Base-by-base conservation (phyloP, 2,888 invertebrate species). In the Calliphora vomitoria region DNA sequence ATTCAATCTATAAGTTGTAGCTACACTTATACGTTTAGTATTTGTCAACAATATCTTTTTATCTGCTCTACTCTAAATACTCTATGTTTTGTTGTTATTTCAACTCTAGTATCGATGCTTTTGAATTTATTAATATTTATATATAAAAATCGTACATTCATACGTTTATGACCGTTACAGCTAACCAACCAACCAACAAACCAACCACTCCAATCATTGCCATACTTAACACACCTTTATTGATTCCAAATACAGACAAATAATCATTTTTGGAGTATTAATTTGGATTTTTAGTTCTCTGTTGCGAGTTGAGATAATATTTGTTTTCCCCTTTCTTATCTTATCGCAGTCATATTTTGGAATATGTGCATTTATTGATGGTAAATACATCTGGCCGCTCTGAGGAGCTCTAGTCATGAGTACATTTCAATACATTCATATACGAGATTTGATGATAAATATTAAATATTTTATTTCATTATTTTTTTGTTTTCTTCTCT, bases 291-390 rank as follows among this genome's bases (percentile, higher is more conserved):
- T 76, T 62, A 4, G 35, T 35, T 25, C 53, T 76, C 60, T 41
- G 38, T 41, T 82, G 62, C 75, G 20, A 20, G 55, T 60, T 84
- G 41, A 84, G 79, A 84, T 79, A 84, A 84, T 84, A 84, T 84
- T 84, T 84, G 50, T 68, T 80, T 83, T 62, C 41, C 25, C 25
- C 58, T 50, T n/a, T 79, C 66, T 85, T 87, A 87, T 87, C 87
- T 87, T 85, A 87, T 87, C 87, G 62, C 35, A 80, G 66, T 66
- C 31, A 53, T 79, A 79, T 74, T 83, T 84, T 41, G 38, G 60
- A 81, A 81, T 84, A 84, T 82, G 60, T 79, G 53, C 74, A 87
- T 82, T 84, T 87, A 87, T 84, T 79, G 87, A 87, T 87, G 87
- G 55, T 50, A 82, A 87, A 85, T 78, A 85, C 87, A 87, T 87